phyloP scores from a whole-genome alignment of 1,140 invertebrate species.

The Caenorhabditis elegans region WBcel235 BX284606.5:1246001-1246500 shows the following conservation, averaged over 20 bases:
- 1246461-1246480: conserved; percentile 60
- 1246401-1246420: background rate
- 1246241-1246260: background rate
- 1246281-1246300: no score
- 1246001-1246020: no score
- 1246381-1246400: background rate
- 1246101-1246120: conserved; percentile 64
- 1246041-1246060: conserved; percentile 61
- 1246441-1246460: conserved; percentile 63
- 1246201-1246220: conserved; percentile 52
- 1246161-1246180: conserved; percentile 34
- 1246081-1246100: conserved; percentile 62
- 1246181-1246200: conserved; percentile 44
- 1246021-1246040: conserved; percentile 52
- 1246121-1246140: conserved; percentile 65
- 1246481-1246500: conserved; percentile 64
- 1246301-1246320: no score
- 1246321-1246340: no score
- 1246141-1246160: conserved; percentile 39
- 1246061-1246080: conserved; percentile 59
- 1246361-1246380: no score
- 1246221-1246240: background rate
- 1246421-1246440: conserved; percentile 59
- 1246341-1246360: no score
- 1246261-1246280: background rate